A percentile compares a stretch with the other conserved stretches of the same genome.
phyloP scores from a whole-genome alignment of 2,113 vertebrate species.

The Gobius niger region DNA sequence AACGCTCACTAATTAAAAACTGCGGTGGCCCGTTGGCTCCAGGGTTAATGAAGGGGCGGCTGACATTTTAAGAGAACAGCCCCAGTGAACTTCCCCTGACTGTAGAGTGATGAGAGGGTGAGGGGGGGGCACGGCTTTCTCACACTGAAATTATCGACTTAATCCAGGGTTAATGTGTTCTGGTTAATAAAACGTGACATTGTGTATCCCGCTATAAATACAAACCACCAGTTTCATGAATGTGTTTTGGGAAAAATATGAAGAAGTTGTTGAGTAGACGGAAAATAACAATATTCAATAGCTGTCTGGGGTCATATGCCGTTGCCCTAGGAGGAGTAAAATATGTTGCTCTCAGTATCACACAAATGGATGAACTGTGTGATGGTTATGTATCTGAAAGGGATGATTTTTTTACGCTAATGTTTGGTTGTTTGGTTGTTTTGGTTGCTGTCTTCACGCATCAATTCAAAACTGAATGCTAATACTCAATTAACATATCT shows the following conservation, averaged over 20 bases:
- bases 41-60: conserved; percentile 40
- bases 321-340: too few relatives aligned
- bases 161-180: conserved; percentile 22
- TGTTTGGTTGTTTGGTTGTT: too few relatives aligned
- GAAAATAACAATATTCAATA: too few relatives aligned
- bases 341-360: too few relatives aligned
- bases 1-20: conserved; percentile 51
- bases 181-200: conserved; percentile 39
- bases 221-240: background rate
- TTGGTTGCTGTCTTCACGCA: background rate
- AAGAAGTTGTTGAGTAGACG: too few relatives aligned
- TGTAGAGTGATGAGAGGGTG: conserved; percentile 21
- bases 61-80: conserved; percentile 43
- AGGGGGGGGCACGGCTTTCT: conserved; percentile 24
- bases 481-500: background rate
- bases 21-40: conserved; percentile 22
- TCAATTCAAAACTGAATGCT: background rate
- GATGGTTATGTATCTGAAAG: too few relatives aligned
- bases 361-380: too few relatives aligned
- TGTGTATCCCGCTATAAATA: background rate
- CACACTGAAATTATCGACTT: conserved; percentile 18
- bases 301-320: too few relatives aligned
- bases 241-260: background rate
- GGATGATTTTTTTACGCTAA: too few relatives aligned
- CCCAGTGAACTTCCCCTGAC: conserved; percentile 39